Evolutionary conservation across 92 coral and sea anemone species (phyloP).

Genomic region (Phenganax subtilis): DNA sequence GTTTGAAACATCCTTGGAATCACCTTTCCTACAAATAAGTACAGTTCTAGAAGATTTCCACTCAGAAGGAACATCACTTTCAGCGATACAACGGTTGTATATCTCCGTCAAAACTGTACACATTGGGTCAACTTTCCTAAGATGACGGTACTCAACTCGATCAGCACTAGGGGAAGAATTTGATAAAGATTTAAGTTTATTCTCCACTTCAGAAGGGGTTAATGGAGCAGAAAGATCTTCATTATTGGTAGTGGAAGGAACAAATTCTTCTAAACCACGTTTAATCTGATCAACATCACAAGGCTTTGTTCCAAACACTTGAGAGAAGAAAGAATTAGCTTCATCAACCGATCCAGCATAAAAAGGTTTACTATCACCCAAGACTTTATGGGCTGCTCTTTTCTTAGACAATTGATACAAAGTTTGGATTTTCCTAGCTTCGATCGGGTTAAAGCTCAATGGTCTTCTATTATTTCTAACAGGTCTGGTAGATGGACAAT

Average conservation of each 20-base stretch:
- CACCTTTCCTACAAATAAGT: constrained; percentile 22
- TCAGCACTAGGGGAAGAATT: background rate
- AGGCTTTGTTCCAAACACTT: background rate
- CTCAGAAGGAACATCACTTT: constrained; percentile 10
- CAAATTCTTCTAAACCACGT: background rate
- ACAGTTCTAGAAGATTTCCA: constrained; percentile 36
- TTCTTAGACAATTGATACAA: background rate
- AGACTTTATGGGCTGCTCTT: background rate
- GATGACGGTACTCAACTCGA: constrained; percentile 19
- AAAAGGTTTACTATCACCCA: background rate
- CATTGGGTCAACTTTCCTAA: background rate
- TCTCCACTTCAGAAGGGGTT: background rate
- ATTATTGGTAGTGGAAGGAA: background rate
- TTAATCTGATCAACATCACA: background rate
- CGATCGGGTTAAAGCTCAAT: background rate
- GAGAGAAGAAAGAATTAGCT: background rate
- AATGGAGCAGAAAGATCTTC: background rate
- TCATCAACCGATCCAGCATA: background rate
- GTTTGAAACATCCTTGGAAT: constrained; percentile 15
- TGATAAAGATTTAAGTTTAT: constrained; percentile 13
- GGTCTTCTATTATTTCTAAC: background rate
- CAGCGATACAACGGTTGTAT: constrained; percentile 1
- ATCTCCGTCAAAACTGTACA: constrained; percentile 1
- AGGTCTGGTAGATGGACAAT: background rate
- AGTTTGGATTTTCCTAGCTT: background rate